A percentile compares a stretch with the other conserved stretches of the same genome.
Evolutionary conservation across 2,113 vertebrate genomes (phyloP).

Genomic region (Eulemur rufifrons): DNA sequence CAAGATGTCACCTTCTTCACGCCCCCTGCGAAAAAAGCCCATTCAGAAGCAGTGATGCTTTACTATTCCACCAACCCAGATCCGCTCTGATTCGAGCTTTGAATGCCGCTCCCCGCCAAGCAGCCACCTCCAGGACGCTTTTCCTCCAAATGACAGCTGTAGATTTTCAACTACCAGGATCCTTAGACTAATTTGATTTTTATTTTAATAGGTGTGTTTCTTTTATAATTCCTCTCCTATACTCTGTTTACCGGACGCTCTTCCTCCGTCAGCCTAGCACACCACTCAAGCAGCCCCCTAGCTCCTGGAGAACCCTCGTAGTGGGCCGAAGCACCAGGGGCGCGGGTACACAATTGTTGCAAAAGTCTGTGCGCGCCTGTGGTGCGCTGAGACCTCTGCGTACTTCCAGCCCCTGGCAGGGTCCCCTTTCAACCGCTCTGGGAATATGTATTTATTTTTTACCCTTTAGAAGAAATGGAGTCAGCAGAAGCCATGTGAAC

Average conservation of each 20-base stretch:
- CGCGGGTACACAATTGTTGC: rapidly evolving
- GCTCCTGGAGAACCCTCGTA: background rate
- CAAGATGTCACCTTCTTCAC: background rate
- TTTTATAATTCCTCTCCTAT: background rate
- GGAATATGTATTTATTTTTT: background rate
- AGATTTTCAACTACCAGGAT: background rate
- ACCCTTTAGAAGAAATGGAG: background rate
- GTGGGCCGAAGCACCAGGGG: rapidly evolving
- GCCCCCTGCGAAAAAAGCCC: background rate
- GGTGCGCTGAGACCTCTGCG: rapidly evolving
- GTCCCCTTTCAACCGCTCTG: background rate
- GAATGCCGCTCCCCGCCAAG: background rate
- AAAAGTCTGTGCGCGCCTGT: background rate
- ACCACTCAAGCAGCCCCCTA: background rate
- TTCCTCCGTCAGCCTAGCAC: background rate
- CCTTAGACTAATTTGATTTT: background rate
- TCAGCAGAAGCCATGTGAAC: background rate
- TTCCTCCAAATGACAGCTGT: background rate
- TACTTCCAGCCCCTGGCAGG: background rate
- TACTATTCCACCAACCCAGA: background rate
- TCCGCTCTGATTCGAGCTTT: background rate
- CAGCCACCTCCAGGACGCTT: background rate
- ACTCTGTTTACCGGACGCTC: background rate
- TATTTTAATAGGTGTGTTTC: background rate
- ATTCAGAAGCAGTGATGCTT: background rate